A percentile compares a stretch with the other conserved stretches of the same genome.
Evolutionary conservation across 2,888 invertebrate genomes (phyloP).

Genomic region (Pollenia griseotomentosa): DNA sequence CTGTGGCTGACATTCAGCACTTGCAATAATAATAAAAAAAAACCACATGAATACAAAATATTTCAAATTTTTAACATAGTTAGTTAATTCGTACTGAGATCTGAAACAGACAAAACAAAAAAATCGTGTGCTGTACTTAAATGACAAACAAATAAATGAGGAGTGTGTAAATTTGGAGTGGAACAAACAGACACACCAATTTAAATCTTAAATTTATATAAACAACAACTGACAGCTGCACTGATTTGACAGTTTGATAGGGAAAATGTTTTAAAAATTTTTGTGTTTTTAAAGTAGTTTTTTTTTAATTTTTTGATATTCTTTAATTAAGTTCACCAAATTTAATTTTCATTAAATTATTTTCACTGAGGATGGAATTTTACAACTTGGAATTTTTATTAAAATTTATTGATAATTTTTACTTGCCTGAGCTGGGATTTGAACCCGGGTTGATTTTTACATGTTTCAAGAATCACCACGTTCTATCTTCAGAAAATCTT

Average conservation of each 20-base stretch:
- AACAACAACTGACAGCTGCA: slow-evolving; percentile 49
- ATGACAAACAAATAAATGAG: slow-evolving; percentile 32
- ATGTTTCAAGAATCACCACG: too few species aligned
- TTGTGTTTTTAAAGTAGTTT: neutral
- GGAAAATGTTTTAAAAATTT: slow-evolving; percentile 6
- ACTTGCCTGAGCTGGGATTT: too few species aligned
- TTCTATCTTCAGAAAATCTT: too few species aligned
- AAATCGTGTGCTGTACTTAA: slow-evolving; percentile 24
- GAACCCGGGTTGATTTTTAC: too few species aligned
- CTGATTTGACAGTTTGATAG: slow-evolving; percentile 47
- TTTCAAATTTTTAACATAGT: slow-evolving; percentile 6
- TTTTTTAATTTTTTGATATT: too few species aligned
- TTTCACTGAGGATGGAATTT: too few species aligned
- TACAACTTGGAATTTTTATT: too few species aligned
- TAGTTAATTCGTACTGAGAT: neutral
- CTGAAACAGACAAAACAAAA: neutral
- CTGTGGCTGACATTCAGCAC: slow-evolving; percentile 22
- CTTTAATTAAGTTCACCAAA: too few species aligned
- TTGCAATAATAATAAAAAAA: slow-evolving; percentile 1
- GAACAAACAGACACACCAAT: neutral
- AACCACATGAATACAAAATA: slow-evolving; percentile 8
- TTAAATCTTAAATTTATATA: slow-evolving; percentile 10
- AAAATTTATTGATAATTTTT: too few species aligned
- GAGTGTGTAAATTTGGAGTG: slow-evolving; percentile 32
- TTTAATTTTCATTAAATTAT: too few species aligned